Percentiles rank a stretch among this genome's conserved stretches.
phyloP scores from a whole-genome alignment of 1,140 invertebrate genomes.

The Temnothorax nylanderi region DNA sequence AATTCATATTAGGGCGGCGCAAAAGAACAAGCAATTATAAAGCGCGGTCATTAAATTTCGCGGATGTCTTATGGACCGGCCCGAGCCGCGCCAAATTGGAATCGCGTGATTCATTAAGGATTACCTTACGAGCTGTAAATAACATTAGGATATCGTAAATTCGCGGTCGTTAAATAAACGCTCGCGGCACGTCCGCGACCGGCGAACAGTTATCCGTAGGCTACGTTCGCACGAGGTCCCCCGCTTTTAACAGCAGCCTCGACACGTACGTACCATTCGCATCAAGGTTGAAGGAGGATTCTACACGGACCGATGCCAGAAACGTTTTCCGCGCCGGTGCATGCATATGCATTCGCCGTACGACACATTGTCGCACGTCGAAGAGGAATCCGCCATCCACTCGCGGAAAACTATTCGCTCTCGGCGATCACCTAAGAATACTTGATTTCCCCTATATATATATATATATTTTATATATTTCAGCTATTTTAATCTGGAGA shows the following conservation, averaged over 20 bases:
- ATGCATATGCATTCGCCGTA: constrained; percentile 66
- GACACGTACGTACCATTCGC: constrained; percentile 66
- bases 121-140: constrained; percentile 62
- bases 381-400: constrained; percentile 33
- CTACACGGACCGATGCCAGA: constrained; percentile 38
- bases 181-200: not conserved
- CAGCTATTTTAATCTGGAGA: not conserved
- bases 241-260: constrained; percentile 47
- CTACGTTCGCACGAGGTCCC: constrained; percentile 31
- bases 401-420: constrained; percentile 32
- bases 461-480: too few species aligned
- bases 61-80: constrained; percentile 6
- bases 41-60: constrained; percentile 12
- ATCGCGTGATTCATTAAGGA: constrained; percentile 59
- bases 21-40: constrained; percentile 9
- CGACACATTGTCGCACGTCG: constrained; percentile 55
- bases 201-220: constrained; percentile 39
- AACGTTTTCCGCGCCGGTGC: constrained; percentile 46
- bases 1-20: not conserved
- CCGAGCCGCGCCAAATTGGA: constrained; percentile 48
- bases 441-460: not conserved
- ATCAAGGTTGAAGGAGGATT: constrained; percentile 57
- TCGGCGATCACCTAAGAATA: constrained; percentile 28
- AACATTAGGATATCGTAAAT: constrained; percentile 64
- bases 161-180: constrained; percentile 56